These are phyloP conservation scores for Cassiopea xamachana DNA, from an alignment of 30 jellyfish, hydroid and myxozoan species.

Conservation along the genomic window DNA sequence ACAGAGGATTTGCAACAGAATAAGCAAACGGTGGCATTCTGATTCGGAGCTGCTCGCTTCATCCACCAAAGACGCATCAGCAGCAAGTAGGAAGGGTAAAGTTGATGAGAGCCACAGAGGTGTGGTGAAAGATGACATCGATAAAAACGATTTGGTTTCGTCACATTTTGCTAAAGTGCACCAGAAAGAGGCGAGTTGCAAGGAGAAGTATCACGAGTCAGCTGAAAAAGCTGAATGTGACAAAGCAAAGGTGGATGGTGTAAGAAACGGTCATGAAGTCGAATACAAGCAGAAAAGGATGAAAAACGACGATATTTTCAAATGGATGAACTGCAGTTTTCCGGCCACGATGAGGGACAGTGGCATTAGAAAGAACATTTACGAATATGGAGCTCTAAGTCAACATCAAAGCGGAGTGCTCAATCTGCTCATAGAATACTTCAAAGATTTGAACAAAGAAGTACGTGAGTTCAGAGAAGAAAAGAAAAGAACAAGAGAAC, in stretches of 20 bases:
- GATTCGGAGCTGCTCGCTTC: conserved; percentile 74
- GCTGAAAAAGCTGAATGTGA: not conserved
- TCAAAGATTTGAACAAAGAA: conserved; percentile 90
- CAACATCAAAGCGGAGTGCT: conserved; percentile 53
- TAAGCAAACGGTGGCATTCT: conserved; percentile 50
- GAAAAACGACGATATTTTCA: not conserved
- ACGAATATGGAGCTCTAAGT: not conserved
- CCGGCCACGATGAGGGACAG: not conserved
- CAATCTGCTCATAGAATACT: conserved; percentile 79
- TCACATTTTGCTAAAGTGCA: not conserved
- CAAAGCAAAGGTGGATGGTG: not conserved
- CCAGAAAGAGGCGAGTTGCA: not conserved
- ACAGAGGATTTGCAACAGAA: not conserved
- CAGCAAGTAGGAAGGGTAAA: conserved; percentile 20
- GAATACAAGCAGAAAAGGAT: not conserved
- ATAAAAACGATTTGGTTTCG: not conserved
- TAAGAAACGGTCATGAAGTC: not conserved
- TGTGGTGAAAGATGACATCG: not conserved
- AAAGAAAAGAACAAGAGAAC: conserved; percentile 67
- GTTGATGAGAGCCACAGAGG: not conserved
- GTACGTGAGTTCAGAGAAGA: conserved; percentile 82
- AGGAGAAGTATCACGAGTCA: not conserved
- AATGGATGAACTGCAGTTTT: conserved; percentile 18
- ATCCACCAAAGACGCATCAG: conserved; percentile 11
- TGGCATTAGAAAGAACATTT: not conserved